Evolutionary conservation across 1,140 invertebrate genomes (phyloP).

Genomic region (Homalodisca vitripennis): DNA sequence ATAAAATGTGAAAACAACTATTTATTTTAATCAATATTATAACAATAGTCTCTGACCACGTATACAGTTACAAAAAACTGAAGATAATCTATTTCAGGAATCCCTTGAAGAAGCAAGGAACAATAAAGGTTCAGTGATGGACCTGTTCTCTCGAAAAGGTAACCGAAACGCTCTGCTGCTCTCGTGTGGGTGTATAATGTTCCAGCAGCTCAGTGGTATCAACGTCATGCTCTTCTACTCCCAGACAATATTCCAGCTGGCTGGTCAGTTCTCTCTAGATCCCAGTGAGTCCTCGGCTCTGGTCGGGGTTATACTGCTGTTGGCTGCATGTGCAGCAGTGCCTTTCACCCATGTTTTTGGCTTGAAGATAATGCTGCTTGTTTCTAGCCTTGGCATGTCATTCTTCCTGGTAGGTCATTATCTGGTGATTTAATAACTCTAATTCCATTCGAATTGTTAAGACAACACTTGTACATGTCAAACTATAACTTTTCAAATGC

Average conservation of each 20-base stretch:
- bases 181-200: conserved; percentile 65
- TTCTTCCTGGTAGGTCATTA: conserved; percentile 46
- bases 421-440: background rate
- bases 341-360: conserved; percentile 73
- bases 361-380: conserved; percentile 66
- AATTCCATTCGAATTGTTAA: background rate
- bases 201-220: conserved; percentile 70
- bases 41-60: too few species aligned
- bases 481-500: too few species aligned
- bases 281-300: conserved; percentile 70
- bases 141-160: conserved; percentile 56
- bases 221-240: conserved; percentile 65
- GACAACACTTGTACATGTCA: too few species aligned
- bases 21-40: too few species aligned
- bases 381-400: conserved; percentile 64
- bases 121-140: conserved; percentile 53
- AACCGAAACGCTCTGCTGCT: conserved; percentile 66
- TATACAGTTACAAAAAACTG: background rate
- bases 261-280: conserved; percentile 56
- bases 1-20: too few species aligned
- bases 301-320: conserved; percentile 71
- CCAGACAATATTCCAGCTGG: conserved; percentile 68
- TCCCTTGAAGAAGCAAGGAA: conserved; percentile 45
- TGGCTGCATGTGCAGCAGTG: conserved; percentile 65
- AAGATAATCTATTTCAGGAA: background rate